Evolutionary conservation across 1,140 invertebrate species (phyloP).

Genomic region (Diachasmimorpha longicaudata): DNA sequence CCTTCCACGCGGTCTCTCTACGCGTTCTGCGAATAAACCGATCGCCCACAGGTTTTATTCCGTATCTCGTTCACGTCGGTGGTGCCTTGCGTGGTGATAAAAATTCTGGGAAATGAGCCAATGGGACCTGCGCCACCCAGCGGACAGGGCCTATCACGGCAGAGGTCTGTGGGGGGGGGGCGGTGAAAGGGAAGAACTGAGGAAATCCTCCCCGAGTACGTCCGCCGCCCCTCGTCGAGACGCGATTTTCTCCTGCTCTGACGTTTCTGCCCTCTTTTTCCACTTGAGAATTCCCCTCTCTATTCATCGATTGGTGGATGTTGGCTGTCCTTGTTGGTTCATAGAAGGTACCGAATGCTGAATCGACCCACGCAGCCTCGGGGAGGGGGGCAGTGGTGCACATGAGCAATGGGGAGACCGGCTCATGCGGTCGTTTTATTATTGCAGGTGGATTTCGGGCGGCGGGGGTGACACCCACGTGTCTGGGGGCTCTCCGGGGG

Average conservation of each 20-base stretch:
- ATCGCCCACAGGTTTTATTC: neutral
- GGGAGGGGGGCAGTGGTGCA: neutral
- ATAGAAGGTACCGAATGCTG: neutral
- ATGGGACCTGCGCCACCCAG: neutral
- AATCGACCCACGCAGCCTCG: neutral
- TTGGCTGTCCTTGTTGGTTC: neutral
- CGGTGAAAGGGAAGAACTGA: too few species aligned
- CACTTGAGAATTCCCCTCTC: neutral
- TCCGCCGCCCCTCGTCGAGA: too few species aligned
- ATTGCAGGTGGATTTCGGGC: neutral
- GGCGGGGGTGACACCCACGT: neutral
- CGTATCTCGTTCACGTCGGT: neutral
- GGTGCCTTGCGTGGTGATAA: neutral
- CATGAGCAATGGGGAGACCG: neutral
- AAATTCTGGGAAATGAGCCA: neutral
- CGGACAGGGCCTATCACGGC: neutral
- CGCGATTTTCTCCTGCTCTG: neutral
- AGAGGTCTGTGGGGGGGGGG: too few species aligned
- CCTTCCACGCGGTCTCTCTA: neutral
- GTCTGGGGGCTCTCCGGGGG: too few species aligned
- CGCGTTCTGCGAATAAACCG: neutral
- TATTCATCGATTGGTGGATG: neutral
- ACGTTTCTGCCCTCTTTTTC: neutral
- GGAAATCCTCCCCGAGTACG: too few species aligned
- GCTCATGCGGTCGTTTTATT: neutral